Conservation (phyloP, 2,797 vertebrate species). For the Clarias laeviceps region DNA sequence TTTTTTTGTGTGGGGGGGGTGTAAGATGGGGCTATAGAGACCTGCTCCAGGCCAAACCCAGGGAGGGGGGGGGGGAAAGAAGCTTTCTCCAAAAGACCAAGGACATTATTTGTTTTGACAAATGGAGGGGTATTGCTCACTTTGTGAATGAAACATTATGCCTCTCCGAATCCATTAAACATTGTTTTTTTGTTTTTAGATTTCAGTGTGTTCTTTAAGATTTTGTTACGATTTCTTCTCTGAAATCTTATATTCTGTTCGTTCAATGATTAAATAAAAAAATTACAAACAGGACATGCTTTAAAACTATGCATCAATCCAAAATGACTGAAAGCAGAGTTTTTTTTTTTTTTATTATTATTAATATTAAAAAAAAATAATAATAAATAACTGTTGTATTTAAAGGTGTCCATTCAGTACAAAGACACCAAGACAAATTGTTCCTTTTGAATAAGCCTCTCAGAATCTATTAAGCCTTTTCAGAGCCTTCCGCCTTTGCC, state of each 20-base stretch:
- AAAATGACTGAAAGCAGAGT: not conserved
- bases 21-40: constrained; percentile 15
- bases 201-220: not conserved
- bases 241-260: not conserved
- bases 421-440: not conserved
- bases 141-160: constrained; percentile 19
- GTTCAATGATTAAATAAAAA: not conserved
- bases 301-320: not conserved
- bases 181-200: not conserved
- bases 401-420: not conserved
- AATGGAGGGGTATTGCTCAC: constrained; percentile 30
- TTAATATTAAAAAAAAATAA: not conserved
- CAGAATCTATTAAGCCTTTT: not conserved
- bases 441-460: not conserved
- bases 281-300: not conserved
- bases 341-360: not conserved
- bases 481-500: not conserved
- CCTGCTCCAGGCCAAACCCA: constrained; percentile 15
- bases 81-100: constrained; percentile 37
- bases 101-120: constrained; percentile 49
- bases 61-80: constrained; percentile 8
- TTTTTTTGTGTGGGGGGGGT: not conserved
- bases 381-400: not conserved
- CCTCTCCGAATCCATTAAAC: constrained; percentile 8
- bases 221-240: not conserved